phyloP scores from a whole-genome alignment of 2,797 vertebrate genomes.

The Melanotaenia pygmaea region DNA sequence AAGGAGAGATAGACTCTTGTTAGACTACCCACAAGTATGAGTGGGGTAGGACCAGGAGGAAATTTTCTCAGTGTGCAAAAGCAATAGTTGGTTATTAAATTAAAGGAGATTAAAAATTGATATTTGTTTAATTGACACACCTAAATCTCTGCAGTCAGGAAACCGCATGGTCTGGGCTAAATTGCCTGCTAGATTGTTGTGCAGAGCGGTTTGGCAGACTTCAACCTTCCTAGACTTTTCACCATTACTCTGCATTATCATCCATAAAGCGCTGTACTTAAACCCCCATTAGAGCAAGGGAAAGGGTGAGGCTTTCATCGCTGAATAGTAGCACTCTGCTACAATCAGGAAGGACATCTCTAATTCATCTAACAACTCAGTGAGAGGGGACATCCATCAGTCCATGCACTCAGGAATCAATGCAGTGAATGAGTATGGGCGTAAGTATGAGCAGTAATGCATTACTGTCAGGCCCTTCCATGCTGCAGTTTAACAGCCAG shows the following conservation, averaged over 20 bases:
- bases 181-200: constrained; percentile 60
- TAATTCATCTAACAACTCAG: constrained; percentile 62
- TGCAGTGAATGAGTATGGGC: constrained; percentile 57
- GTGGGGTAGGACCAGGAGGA: constrained; percentile 38
- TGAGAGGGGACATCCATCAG: constrained; percentile 68
- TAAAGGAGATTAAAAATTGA: constrained; percentile 75
- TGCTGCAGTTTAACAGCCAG: background rate
- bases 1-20: constrained; percentile 29
- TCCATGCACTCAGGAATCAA: constrained; percentile 64
- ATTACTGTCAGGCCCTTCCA: constrained; percentile 37
- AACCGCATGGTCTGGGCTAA: constrained; percentile 52
- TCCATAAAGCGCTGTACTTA: constrained; percentile 78
- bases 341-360: constrained; percentile 73
- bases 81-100: constrained; percentile 59
- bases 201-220: constrained; percentile 54
- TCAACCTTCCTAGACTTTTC: constrained; percentile 66
- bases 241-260: constrained; percentile 79
- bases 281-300: constrained; percentile 78
- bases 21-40: constrained; percentile 28
- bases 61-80: constrained; percentile 58
- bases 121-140: constrained; percentile 74
- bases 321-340: constrained; percentile 76
- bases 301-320: constrained; percentile 70
- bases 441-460: constrained; percentile 35
- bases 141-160: constrained; percentile 60